Conservation (phyloP, 1,140 invertebrate genomes). For the Trichonephila inaurata region DNA sequence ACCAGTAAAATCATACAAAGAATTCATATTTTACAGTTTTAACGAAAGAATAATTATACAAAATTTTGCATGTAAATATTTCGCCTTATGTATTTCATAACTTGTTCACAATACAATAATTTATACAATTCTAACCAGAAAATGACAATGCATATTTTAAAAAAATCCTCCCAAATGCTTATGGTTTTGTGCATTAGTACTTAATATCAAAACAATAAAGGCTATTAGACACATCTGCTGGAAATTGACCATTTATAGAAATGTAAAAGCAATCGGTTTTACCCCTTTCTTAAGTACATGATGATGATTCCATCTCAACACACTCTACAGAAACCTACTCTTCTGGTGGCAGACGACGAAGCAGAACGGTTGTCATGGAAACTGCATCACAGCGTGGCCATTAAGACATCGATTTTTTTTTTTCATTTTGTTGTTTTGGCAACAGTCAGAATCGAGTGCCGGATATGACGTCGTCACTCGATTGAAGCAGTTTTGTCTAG, state of each 20-base stretch:
- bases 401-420: conserved; percentile 71
- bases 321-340: not conserved
- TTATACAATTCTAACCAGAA: too few relatives aligned
- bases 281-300: not conserved
- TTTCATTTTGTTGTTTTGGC: conserved; percentile 64
- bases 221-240: not conserved
- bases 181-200: not conserved
- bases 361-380: conserved; percentile 53
- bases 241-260: not conserved
- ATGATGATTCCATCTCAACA: not conserved
- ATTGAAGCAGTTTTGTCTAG: conserved; percentile 47
- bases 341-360: not conserved
- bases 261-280: not conserved
- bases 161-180: not conserved
- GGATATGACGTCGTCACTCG: conserved; percentile 51
- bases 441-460: conserved; percentile 61
- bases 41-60: too few relatives aligned
- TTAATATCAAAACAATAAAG: not conserved
- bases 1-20: not conserved
- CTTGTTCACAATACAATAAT: too few relatives aligned
- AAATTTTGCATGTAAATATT: too few relatives aligned
- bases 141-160: too few relatives aligned
- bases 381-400: conserved; percentile 62
- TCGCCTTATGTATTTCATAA: too few relatives aligned
- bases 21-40: too few relatives aligned